These are phyloP conservation scores for Pandemis corylana DNA, from an alignment of 2,888 invertebrate species.

Conservation along the genomic window DNA sequence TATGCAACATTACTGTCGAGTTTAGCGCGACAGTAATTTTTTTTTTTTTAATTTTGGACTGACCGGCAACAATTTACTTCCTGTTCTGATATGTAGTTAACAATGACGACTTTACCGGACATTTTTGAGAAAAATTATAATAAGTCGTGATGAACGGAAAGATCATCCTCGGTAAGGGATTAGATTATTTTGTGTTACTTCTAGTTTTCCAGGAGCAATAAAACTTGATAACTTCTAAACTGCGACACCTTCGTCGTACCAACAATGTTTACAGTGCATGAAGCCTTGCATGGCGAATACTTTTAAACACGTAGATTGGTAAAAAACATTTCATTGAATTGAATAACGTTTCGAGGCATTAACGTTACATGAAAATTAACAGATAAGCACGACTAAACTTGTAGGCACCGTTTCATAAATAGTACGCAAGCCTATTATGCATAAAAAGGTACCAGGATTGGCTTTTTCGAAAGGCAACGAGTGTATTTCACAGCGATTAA, in stretches of 20 bases:
- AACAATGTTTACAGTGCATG: background rate
- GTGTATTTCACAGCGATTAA: background rate
- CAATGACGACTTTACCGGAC: too few relatives aligned
- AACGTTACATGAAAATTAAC: background rate
- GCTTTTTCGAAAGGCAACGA: background rate
- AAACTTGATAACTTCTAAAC: background rate
- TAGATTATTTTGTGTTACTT: too few relatives aligned
- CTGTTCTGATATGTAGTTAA: too few relatives aligned
- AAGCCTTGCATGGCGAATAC: background rate
- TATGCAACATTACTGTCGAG: too few relatives aligned
- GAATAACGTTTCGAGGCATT: background rate
- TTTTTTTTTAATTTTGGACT: too few relatives aligned
- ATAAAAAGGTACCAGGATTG: too few relatives aligned
- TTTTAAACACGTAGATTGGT: background rate
- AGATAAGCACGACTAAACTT: background rate
- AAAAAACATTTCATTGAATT: background rate
- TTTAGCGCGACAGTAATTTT: too few relatives aligned
- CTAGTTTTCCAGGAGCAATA: too few relatives aligned
- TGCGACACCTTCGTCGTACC: background rate
- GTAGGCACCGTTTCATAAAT: background rate
- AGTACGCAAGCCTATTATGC: background rate
- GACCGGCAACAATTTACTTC: too few relatives aligned
- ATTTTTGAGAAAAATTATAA: too few relatives aligned
- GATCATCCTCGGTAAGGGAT: background rate
- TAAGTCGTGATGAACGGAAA: background rate